Percentiles rank a stretch among this genome's conserved stretches.
phyloP scores from a whole-genome alignment of 2,888 invertebrate genomes.

The Cryptophagus acutangulus region DNA sequence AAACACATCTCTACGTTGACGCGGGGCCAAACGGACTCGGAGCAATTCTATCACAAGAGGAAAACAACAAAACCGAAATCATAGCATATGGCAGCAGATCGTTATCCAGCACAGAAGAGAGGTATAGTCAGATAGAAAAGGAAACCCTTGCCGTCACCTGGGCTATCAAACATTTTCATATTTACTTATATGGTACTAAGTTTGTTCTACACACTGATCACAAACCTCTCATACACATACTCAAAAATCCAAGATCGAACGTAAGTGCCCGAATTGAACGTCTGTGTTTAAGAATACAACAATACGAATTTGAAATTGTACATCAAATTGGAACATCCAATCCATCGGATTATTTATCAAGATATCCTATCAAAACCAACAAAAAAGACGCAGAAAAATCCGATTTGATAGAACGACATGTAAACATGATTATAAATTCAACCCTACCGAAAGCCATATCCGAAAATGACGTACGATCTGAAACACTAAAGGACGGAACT shows the following conservation, averaged over 20 bases:
- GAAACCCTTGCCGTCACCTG: slow-evolving; percentile 16
- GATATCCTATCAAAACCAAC: slow-evolving; percentile 14
- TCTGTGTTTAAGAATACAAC: slow-evolving; percentile 14
- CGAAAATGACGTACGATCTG: slow-evolving; percentile 14
- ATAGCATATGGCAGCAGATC: slow-evolving; percentile 18
- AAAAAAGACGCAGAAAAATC: slow-evolving; percentile 7
- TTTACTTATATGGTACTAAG: slow-evolving; percentile 16
- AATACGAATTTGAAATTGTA: slow-evolving; percentile 14
- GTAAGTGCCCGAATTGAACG: slow-evolving; percentile 19
- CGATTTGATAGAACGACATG: slow-evolving; percentile 13
- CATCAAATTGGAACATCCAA: slow-evolving; percentile 19
- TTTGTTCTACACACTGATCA: slow-evolving; percentile 14
- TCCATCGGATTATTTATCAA: slow-evolving; percentile 20
- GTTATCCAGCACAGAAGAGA: slow-evolving; percentile 10
- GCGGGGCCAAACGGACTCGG: slow-evolving; percentile 16
- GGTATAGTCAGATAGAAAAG: slow-evolving; percentile 20
- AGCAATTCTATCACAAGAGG: slow-evolving; percentile 12
- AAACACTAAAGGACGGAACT: slow-evolving; percentile 12
- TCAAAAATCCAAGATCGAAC: slow-evolving; percentile 12
- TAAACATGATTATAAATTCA: slow-evolving; percentile 13
- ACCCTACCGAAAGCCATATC: slow-evolving; percentile 7
- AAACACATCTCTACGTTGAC: slow-evolving; percentile 14
- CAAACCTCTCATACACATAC: slow-evolving; percentile 10
- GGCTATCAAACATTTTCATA: slow-evolving; percentile 21
- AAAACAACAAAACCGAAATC: slow-evolving; percentile 4